Evolutionary conservation across 1,140 invertebrate genomes (phyloP).

Genomic region (Nixonia krombeini): DNA sequence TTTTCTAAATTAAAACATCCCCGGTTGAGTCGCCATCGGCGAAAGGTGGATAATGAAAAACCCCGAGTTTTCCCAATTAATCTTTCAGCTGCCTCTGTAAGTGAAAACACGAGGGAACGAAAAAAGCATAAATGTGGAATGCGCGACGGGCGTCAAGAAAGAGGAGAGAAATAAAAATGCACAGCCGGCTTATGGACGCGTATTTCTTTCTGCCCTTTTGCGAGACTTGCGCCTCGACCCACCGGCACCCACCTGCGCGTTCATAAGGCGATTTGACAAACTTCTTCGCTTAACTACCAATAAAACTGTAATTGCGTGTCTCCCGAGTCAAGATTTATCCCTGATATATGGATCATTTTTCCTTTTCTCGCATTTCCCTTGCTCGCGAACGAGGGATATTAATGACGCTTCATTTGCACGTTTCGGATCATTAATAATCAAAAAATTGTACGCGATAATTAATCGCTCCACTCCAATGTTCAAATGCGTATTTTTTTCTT

Average conservation of each 20-base stretch:
- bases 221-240: conserved; percentile 6
- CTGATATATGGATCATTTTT: no score
- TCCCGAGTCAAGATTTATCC: no score
- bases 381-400: no score
- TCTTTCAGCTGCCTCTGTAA: conserved; percentile 32
- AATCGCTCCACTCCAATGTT: no score
- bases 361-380: no score
- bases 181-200: no score
- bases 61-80: conserved; percentile 41
- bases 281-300: conserved; percentile 2
- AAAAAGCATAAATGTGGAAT: neutral
- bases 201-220: neutral
- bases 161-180: neutral
- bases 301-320: conserved; percentile 25
- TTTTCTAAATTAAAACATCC: conserved; percentile 49
- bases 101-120: conserved; percentile 4
- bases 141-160: neutral
- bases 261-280: conserved; percentile 9
- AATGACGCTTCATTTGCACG: no score
- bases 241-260: neutral
- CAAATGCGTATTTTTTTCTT: no score
- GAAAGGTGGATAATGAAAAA: conserved; percentile 39
- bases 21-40: conserved; percentile 34
- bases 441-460: no score
- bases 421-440: no score